Base-by-base conservation (phyloP, 2,888 invertebrate genomes). In the Hemaris fuciformis region DNA sequence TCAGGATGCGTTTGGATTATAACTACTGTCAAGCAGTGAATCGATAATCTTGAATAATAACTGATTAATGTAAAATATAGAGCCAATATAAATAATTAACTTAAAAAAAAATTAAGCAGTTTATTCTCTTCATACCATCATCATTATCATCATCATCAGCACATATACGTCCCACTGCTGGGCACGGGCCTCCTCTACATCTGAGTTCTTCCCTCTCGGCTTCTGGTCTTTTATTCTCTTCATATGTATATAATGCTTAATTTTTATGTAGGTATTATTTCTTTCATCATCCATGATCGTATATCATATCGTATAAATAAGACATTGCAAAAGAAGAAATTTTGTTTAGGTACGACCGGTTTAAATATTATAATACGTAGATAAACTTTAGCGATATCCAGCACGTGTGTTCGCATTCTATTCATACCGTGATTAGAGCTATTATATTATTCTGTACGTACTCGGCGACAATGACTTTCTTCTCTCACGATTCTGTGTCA, bases 401-500 rank as follows among this genome's bases (percentile, higher is more conserved):
- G 53, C 53, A 53, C 53, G 31, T 53, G 53, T 53, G 62, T 60
- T 42, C 63, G 45, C 57, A n/a, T 61, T 57, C 62, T 64, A 64
- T 63, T 53, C 53, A 53, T 31, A 18, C 53, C n/a, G 13, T 57
- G 34, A 59, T 59, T 59, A 38, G 15, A 45, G 27, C 46, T 48
- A 59, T 59, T 59, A 59, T 34, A 48, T 25, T 38, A 53, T 8
- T 3, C 18, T 61, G 60, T 59, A 64, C 60, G 70, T 72, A 72
- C 66, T 57, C 66, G 74, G 76, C 74, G 77, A 81, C 83, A 83
- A 80, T 79, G 75, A 80, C 83, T 86, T 86, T 86, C 84, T 78
- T 85, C 83, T 86, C 85, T 83, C 84, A 87, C 83, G 83, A 79
- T 69, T 77, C 69, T 77, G 66, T 74, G 74, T 79, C 77, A 76